Base-by-base conservation (phyloP, 2,797 vertebrate genomes). In the Melanogrammus aeglefinus region DNA sequence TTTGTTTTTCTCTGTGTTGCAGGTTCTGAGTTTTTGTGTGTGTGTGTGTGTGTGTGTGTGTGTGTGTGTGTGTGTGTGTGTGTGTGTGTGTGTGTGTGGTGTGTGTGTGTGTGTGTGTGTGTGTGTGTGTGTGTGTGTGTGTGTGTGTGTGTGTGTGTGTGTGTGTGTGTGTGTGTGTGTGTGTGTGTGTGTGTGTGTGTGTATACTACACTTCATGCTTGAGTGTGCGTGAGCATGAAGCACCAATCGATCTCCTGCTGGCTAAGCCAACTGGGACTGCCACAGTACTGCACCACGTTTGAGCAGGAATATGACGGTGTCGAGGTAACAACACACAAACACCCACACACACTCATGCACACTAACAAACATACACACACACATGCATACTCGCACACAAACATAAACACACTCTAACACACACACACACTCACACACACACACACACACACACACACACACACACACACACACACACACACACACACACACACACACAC, bases 241-340 rank as follows among this genome's bases (percentile, higher is more conserved):
- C 93, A 94, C 82, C 90, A 95, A 79, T 85, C 94, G 0, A 94
- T 96, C 84, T 94, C 92, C 39, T 92, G 93, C 79, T 96, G 95
- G 93, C 83, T 96, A 77, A 92, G 87, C 77, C 93, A 95, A 84
- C 91, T 96, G 86, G 92, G 92, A 18, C 90, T 96, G 78, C 92
- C 91, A 7, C 93, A 96, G 75, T 96, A 95, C 83, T 93, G 92
- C 86, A 76, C 31, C 0, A 89, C 92, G 7, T 88, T 96, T 86
- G 94, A 95, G 73, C 93, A 94, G 88, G 92, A 94, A 7, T 96
- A 94, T 69, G 91, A 93, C 38, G 92, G 89, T 0, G 91, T 95
- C 10, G 94, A 95, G 93, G 93, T 96, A 93, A 71, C 93, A 79
- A 82, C 21, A 33, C 51, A 72, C 76, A 36, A 71, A 51, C 74